Conservation (phyloP, 2,113 vertebrate genomes). For the Petrocephalus microphthalmus region DNA sequence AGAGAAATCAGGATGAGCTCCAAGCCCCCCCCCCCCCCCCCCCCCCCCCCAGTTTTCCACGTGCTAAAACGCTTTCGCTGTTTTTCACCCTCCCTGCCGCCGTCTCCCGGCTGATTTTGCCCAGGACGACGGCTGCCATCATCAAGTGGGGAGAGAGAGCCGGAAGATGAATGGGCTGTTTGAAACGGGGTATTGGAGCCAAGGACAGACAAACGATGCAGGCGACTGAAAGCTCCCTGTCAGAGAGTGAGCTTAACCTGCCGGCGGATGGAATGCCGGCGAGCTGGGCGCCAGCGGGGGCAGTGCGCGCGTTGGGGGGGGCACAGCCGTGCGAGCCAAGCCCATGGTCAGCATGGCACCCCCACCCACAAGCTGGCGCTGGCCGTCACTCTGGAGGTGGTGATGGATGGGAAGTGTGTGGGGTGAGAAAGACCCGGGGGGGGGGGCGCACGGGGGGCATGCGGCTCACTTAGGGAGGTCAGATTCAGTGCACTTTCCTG, state of each 20-base stretch:
- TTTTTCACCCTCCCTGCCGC: not conserved
- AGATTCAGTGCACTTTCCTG: not conserved
- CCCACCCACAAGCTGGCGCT: not conserved
- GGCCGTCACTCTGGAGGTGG: not conserved
- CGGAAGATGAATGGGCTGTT: slow-evolving; percentile 12
- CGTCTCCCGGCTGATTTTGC: not conserved
- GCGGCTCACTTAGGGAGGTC: not conserved
- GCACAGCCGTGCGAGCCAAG: not conserved
- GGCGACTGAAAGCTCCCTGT: slow-evolving; percentile 8
- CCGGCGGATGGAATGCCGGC: slow-evolving; percentile 2
- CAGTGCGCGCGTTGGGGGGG: not conserved
- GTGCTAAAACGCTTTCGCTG: not conserved
- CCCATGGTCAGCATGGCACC: not conserved
- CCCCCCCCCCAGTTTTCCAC: not conserved
- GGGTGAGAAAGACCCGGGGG: not conserved
- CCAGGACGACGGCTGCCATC: slow-evolving; percentile 3
- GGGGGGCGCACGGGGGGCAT: not conserved
- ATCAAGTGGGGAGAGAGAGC: not conserved
- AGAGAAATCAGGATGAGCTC: not conserved
- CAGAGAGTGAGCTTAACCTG: slow-evolving; percentile 18
- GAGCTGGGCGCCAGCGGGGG: not conserved
- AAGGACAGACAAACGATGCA: not conserved
- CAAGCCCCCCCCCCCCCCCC: not conserved
- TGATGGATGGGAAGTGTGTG: slow-evolving; percentile 7
- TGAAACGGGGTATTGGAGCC: not conserved